Evolutionary conservation across 1,140 invertebrate genomes (phyloP), one percentile per base, ranked within the genome.

Genomic region (Drosophila punjabiensis): DNA sequence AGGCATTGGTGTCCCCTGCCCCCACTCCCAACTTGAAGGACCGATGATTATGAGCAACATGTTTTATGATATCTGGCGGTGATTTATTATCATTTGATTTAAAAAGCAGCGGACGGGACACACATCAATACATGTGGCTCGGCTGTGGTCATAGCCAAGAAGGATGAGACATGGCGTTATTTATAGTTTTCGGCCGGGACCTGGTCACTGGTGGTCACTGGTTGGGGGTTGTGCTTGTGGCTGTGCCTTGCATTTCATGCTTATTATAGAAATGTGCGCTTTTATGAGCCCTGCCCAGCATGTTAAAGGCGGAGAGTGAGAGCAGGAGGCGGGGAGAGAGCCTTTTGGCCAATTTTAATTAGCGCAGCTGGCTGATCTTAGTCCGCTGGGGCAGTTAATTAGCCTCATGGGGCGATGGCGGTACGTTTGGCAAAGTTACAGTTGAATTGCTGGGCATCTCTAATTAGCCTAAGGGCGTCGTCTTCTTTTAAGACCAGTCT

Each of bases 71-170:
- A 92, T 92, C 91, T 92, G 84, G 69, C 79, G 87, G 91, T 92
- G 91, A 92, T 92, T 92, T 92, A 92, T 92, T 92, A 92, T 92
- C 91, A 92, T 92, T 92, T 92, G 91, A 92, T 92, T 92, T 92
- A 92, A 92, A 91, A 91, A 92, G 91, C 91, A 92, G 84, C 83
- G 80, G 90, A 89, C 88, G 83, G 81, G 87, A 88, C 85, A 85
- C 85, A 90, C 85, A 90, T 89, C 85, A 89, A 89, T 89, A 90
- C 61, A 71, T 79, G 50, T 76, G 78, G 39, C 75, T 58, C 52
- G 53, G 61, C 50, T 52, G 48, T 30, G 48, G 73, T 52, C 65
- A 56, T 28, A 59, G 83, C 76, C 73, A 28, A 35, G 56, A 9
- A 56, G 53, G 53, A 56, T 52, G 64, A 71, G 63, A 63, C 79